Evolutionary conservation across 2,888 invertebrate genomes (phyloP).

Genomic region (Charanyca ferruginea): DNA sequence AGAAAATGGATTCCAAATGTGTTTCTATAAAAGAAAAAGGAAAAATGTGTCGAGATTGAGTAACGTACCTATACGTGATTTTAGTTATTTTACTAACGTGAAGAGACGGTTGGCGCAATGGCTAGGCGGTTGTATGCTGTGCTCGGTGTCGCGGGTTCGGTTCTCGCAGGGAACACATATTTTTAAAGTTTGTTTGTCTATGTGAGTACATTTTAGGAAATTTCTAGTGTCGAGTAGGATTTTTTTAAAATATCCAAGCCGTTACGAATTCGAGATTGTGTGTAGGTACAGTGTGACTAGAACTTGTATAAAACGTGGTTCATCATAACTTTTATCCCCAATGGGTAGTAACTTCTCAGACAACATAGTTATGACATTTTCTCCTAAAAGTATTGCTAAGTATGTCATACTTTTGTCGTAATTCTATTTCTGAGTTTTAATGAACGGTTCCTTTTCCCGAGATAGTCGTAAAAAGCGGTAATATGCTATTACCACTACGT

Average conservation of each 20-base stretch:
- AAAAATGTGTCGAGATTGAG: slow-evolving; percentile 18
- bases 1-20: slow-evolving; percentile 46
- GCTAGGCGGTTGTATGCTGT: too few species aligned
- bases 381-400: slow-evolving; percentile 5
- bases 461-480: slow-evolving; percentile 21
- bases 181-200: too few species aligned
- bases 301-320: background rate
- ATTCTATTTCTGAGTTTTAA: slow-evolving; percentile 33
- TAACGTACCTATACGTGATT: background rate
- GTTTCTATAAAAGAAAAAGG: slow-evolving; percentile 22
- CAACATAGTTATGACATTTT: slow-evolving; percentile 12
- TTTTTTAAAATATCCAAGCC: too few species aligned
- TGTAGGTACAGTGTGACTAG: background rate
- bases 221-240: too few species aligned
- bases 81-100: too few species aligned
- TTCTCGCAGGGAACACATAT: too few species aligned
- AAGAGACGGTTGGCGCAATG: too few species aligned
- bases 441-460: slow-evolving; percentile 13
- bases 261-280: too few species aligned
- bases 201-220: too few species aligned
- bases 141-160: too few species aligned
- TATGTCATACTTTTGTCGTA: slow-evolving; percentile 10
- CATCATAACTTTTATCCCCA: background rate
- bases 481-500: background rate
- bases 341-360: slow-evolving; percentile 3